Conservation (phyloP, 2,888 invertebrate genomes). For the Drosophila pseudotalamancana region DNA sequence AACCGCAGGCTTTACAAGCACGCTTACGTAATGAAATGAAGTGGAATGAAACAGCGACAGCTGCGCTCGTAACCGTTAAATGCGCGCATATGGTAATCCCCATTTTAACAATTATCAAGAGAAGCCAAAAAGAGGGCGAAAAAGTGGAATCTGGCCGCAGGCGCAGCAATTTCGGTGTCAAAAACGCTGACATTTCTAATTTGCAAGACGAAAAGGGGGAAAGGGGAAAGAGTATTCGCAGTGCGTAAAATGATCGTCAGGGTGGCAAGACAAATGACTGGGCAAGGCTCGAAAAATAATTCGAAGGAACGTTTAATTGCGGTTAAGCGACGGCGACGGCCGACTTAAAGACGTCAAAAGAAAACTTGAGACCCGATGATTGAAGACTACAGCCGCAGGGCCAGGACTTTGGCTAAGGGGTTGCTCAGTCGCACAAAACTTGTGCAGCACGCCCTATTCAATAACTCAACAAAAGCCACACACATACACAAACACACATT, state of each 20-base stretch:
- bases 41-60: constrained; percentile 44
- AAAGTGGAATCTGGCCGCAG: constrained; percentile 55
- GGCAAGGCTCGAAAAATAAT: constrained; percentile 64
- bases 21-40: constrained; percentile 1
- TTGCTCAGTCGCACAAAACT: constrained; percentile 40
- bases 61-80: constrained; percentile 56
- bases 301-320: constrained; percentile 71
- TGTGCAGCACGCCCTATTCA: constrained; percentile 69
- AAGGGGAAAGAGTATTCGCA: neutral
- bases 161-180: constrained; percentile 71
- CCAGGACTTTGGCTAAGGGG: constrained; percentile 35
- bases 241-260: constrained; percentile 15
- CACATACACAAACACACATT: neutral
- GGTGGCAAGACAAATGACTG: constrained; percentile 74
- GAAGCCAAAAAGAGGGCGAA: constrained; percentile 7
- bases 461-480: constrained; percentile 68
- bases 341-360: constrained; percentile 54
- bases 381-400: constrained; percentile 21
- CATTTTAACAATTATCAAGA: constrained; percentile 25
- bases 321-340: constrained; percentile 59
- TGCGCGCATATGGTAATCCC: constrained; percentile 70
- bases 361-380: constrained; percentile 17
- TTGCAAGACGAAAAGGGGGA: constrained; percentile 49
- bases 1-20: neutral
- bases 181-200: constrained; percentile 77